phyloP scores from a whole-genome alignment of 2,797 vertebrate genomes.

The Acropternis orthonyx region DNA sequence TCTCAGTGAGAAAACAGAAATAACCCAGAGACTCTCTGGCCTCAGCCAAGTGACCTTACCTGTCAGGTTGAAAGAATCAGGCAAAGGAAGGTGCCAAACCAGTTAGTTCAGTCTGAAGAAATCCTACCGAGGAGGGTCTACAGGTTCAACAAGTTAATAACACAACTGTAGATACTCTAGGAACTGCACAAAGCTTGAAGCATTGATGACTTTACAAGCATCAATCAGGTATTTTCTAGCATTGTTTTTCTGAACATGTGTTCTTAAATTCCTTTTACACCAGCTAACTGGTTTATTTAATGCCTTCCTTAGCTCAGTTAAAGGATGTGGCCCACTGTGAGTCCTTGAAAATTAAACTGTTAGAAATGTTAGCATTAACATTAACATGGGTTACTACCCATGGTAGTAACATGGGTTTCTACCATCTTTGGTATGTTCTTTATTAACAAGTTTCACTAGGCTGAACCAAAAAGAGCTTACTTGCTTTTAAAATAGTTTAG shows the following conservation, averaged over 20 bases:
- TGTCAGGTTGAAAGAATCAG: neutral
- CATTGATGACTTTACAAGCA: neutral
- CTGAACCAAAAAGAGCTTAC: neutral
- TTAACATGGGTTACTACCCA: too few relatives aligned
- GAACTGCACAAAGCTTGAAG: neutral
- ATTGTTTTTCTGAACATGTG: neutral
- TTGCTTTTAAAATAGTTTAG: neutral
- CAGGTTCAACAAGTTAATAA: neutral
- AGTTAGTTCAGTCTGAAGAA: neutral
- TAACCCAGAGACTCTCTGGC: neutral
- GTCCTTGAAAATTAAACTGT: neutral
- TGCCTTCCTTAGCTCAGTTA: neutral
- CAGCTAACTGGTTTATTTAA: neutral
- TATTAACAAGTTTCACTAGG: neutral
- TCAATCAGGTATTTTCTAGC: neutral
- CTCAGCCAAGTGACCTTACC: neutral
- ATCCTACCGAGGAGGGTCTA: neutral
- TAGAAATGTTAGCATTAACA: neutral
- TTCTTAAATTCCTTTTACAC: neutral
- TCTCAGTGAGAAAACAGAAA: neutral
- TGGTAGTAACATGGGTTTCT: too few relatives aligned
- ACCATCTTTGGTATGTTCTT: neutral
- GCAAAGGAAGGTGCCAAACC: neutral
- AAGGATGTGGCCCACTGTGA: neutral
- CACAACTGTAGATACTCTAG: neutral